phyloP scores from a whole-genome alignment of 2,797 vertebrate genomes.

The Dallia pectoralis region DNA sequence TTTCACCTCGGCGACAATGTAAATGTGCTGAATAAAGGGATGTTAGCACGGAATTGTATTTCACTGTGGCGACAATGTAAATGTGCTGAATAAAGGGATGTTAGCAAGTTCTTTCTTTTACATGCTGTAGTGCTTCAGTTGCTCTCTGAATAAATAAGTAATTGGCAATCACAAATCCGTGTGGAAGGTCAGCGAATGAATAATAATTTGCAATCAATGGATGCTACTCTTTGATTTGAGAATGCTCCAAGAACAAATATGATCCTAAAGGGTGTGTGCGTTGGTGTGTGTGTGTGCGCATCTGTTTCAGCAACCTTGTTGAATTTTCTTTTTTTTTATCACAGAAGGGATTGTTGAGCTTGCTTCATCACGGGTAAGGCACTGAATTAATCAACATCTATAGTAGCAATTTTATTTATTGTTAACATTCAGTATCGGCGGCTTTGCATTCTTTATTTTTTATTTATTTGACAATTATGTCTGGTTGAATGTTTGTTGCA shows the following conservation, averaged over 20 bases:
- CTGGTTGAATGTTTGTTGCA: too few relatives aligned
- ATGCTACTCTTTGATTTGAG: constrained; percentile 14
- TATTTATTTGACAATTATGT: too few relatives aligned
- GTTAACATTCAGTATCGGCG: too few relatives aligned
- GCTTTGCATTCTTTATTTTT: too few relatives aligned
- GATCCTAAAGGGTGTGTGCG: background rate
- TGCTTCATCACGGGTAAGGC: too few relatives aligned
- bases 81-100: constrained; percentile 56
- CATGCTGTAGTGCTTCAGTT: background rate
- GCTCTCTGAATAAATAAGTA: constrained; percentile 39
- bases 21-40: too few relatives aligned
- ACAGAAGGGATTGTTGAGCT: too few relatives aligned
- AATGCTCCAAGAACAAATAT: constrained; percentile 6
- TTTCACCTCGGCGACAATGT: too few relatives aligned
- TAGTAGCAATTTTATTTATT: too few relatives aligned
- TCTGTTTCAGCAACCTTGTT: constrained; percentile 6
- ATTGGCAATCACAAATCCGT: constrained; percentile 63
- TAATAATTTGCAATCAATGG: constrained; percentile 62
- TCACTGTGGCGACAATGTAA: constrained; percentile 46
- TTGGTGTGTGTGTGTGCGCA: background rate
- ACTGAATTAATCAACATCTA: too few relatives aligned
- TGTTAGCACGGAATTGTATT: constrained; percentile 21
- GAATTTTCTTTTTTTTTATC: too few relatives aligned
- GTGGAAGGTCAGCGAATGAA: constrained; percentile 41
- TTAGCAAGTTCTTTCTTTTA: constrained; percentile 7